These are phyloP conservation scores for Ernsta delagoae DNA, from an alignment of 2,888 invertebrate genomes.

Conservation along the genomic window DNA sequence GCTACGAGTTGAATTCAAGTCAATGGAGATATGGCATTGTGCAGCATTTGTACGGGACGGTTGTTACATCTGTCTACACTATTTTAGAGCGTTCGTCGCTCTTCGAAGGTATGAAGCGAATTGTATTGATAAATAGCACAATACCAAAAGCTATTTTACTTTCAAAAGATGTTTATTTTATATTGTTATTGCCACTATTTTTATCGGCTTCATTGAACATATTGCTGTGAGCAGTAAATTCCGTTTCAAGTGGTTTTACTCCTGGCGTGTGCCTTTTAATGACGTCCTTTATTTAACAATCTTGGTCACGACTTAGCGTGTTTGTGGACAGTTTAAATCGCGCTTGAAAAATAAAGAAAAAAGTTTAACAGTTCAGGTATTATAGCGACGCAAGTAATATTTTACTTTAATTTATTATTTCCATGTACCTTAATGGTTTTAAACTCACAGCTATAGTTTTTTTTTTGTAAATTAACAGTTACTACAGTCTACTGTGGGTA, in stretches of 20 bases:
- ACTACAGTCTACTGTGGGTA: no score
- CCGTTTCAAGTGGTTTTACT: constrained; percentile 27
- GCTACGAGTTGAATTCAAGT: constrained; percentile 64
- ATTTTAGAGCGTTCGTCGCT: constrained; percentile 41
- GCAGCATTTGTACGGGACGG: constrained; percentile 68
- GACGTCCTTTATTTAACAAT: constrained; percentile 38
- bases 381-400: constrained; percentile 15
- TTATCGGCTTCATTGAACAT: constrained; percentile 27
- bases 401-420: constrained; percentile 20
- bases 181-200: constrained; percentile 11
- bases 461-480: not conserved
- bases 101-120: constrained; percentile 59
- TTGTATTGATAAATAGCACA: constrained; percentile 62
- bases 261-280: constrained; percentile 38
- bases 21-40: constrained; percentile 69
- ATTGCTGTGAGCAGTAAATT: constrained; percentile 32
- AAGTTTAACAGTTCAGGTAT: constrained; percentile 16
- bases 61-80: constrained; percentile 59
- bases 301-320: constrained; percentile 37
- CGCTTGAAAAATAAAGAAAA: constrained; percentile 35
- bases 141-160: constrained; percentile 46
- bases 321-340: constrained; percentile 35
- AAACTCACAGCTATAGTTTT: not conserved
- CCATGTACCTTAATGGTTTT: constrained; percentile 9
- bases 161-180: constrained; percentile 20